phyloP scores from a whole-genome alignment of 2,888 invertebrate genomes.

The Limulus polyphemus region DNA sequence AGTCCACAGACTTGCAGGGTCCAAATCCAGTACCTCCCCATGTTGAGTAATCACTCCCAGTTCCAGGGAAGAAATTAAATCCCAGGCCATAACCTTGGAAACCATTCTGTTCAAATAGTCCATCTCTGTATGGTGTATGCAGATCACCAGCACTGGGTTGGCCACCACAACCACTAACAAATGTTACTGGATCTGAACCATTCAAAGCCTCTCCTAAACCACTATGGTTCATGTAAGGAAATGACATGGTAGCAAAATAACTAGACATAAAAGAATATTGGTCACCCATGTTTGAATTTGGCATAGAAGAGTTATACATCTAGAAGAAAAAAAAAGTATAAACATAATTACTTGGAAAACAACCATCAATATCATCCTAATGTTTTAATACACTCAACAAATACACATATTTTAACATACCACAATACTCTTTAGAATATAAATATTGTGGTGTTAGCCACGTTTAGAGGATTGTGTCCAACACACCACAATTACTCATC shows the following conservation, averaged over 20 bases:
- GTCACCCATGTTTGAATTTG: constrained; percentile 49
- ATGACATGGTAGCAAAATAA: constrained; percentile 51
- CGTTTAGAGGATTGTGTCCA: too few relatives aligned
- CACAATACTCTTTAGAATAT: too few relatives aligned
- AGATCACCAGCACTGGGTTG: constrained; percentile 49
- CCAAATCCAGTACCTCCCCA: neutral
- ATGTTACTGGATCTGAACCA: constrained; percentile 72
- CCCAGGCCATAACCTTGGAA: constrained; percentile 41
- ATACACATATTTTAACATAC: too few relatives aligned
- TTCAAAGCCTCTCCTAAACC: constrained; percentile 78
- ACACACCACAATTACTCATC: too few relatives aligned
- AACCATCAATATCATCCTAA: too few relatives aligned
- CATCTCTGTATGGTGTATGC: constrained; percentile 65
- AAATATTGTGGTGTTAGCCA: too few relatives aligned
- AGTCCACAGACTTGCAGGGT: constrained; percentile 42
- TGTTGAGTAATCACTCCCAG: constrained; percentile 31
- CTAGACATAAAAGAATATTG: constrained; percentile 46
- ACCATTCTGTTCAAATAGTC: constrained; percentile 50
- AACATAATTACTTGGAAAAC: neutral
- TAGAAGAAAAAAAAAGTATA: constrained; percentile 20
- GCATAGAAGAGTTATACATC: constrained; percentile 37
- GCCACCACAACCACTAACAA: constrained; percentile 64
- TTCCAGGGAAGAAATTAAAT: constrained; percentile 72
- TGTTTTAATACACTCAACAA: too few relatives aligned
- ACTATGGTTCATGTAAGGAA: constrained; percentile 84